Evolutionary conservation across 2,113 vertebrate genomes (phyloP).

Genomic region (Climacteris rufus): DNA sequence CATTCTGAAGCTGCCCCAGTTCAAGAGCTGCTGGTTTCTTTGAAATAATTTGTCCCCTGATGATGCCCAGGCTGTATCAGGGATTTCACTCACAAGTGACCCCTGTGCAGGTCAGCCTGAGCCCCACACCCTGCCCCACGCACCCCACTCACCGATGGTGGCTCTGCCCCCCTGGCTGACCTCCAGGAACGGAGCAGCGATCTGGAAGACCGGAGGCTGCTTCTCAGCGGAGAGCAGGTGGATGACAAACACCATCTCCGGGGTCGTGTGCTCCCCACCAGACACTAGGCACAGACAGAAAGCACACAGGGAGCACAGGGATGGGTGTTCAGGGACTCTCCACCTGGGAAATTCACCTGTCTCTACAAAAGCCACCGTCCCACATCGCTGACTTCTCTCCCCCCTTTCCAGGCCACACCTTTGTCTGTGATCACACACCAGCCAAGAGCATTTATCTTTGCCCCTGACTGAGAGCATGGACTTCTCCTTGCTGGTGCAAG

Average conservation of each 20-base stretch:
- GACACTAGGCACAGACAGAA: constrained; percentile 76
- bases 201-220: constrained; percentile 83
- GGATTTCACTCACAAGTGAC: not conserved
- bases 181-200: constrained; percentile 82
- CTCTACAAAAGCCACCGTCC: not conserved
- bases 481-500: not conserved
- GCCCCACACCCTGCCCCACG: not conserved
- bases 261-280: constrained; percentile 83
- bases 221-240: constrained; percentile 80
- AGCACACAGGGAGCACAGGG: not conserved
- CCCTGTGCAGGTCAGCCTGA: not conserved
- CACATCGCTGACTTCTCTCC: not conserved
- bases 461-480: not conserved
- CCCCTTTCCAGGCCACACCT: not conserved
- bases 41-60: not conserved
- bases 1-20: not conserved
- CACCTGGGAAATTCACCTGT: not conserved
- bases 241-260: constrained; percentile 87
- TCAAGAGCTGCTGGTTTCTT: not conserved
- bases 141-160: constrained; percentile 78
- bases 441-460: not conserved
- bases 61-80: not conserved
- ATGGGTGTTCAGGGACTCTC: not conserved
- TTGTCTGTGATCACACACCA: not conserved
- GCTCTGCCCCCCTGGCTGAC: constrained; percentile 83